Base-by-base conservation (phyloP, 2,888 invertebrate species). In the Orchesella flavescens region DNA sequence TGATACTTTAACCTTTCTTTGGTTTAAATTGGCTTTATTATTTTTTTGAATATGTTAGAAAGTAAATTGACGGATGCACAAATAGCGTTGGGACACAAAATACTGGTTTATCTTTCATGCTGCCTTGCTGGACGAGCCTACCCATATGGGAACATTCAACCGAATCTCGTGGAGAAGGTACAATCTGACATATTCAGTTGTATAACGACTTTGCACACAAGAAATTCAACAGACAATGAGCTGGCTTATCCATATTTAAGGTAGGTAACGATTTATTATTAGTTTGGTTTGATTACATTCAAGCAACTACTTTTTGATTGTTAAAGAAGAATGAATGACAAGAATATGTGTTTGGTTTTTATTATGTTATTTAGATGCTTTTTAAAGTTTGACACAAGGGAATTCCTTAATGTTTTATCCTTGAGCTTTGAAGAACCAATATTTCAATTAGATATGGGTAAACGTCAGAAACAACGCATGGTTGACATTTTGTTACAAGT, bases 121-220 rank as follows among this genome's bases (percentile, higher is more conserved):
- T 96, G 96, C 89, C 91, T 97, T 85, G 94, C 95, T n/a, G 97
- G 96, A 0, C 91, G 95, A 79, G 95, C 94, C 0, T 97, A 95
- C 91, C 96, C 96, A 0, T 90, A 90, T 72, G 96, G 96, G 0
- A 93, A 94, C 88, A 93, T 96, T 87, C 93, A 93, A 0, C 91
- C 91, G 12, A 92, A 93, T 49, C 90, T 92, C 69, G 92, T 93
- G 9, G 91, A 92, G 46, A 91, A 92, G 89, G 95, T 95, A 0
- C 95, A 95, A 89, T 93, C 93, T 83, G 94, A 95, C 89, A 92
- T 95, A n/a, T 90, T 94, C 73, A 91, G 94, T 75, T 93, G 93
- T 88, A 90, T 95, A 53, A 93, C 94, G 53, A 93, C 93, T 0
- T 91, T 93, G 71, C 94, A 95, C 90, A 93, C 94, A 7, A 92